Evolutionary conservation across 2,888 invertebrate genomes (phyloP), one percentile per base, ranked within the genome.

Genomic region (Dusona sp.): DNA sequence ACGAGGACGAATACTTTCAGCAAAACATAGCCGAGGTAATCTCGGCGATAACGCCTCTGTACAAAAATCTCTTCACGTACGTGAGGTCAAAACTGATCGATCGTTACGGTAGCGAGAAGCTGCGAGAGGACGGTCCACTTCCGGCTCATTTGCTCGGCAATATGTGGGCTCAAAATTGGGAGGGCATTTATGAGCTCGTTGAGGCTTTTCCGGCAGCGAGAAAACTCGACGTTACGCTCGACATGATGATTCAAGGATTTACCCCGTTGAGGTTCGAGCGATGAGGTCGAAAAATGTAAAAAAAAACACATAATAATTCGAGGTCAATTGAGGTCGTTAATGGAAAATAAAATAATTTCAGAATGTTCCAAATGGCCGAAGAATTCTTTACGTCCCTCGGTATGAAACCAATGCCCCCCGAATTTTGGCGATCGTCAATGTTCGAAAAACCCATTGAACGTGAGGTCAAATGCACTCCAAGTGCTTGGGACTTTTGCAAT

Each of bases 401-500:
- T 0, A 94, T 98, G 91, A 96, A 97, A 91, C 96, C 97, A 0
- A 97, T 97, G 95, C 97, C 98, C 0, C 96, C 97, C 0, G 97
- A 97, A 94, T 98, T 98, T 95, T 98, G 98, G 98, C 95, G 97
- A 61, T 96, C 96, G 38, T 98, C 98, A 0, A 95, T 98, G 95
- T 95, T 98, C 45, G 96, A 96, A 88, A 96, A 97, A 84, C 98
- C 98, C 0, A 94, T 95, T 19, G 97, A 97, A 88, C 95, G 97
- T 86, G 96, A 95, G 93, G 96, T 96, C 0, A 97, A 97, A 89
- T 97, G 97, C 90, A 96, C 96, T 0, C 96, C 97, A 0, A 97
- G 97, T 85, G 97, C 98, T 0, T 98, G 98, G 98, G 98, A 98
- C 94, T 97, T 98, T 94, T 97, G 97, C 92, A 97, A 98, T 91